phyloP scores from a whole-genome alignment of 1,140 invertebrate genomes.

The Drosophila bipectinata region DNA sequence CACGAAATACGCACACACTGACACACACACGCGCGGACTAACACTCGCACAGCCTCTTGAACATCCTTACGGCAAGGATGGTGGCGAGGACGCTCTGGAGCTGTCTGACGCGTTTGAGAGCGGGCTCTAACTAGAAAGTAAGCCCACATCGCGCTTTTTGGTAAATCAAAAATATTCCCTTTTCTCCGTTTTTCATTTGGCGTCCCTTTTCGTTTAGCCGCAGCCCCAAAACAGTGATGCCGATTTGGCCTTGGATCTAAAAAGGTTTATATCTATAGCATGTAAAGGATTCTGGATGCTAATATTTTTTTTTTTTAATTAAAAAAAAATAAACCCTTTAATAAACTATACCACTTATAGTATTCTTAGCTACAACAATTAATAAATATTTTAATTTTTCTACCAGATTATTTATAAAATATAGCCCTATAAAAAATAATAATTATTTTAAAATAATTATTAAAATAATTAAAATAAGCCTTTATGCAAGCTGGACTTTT shows the following conservation, averaged over 20 bases:
- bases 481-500: background rate
- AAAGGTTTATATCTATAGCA: background rate
- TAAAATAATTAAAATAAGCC: too few species aligned
- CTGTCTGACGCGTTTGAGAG: conserved; percentile 69
- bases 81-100: conserved; percentile 25
- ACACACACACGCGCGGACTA: conserved; percentile 28
- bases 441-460: too few species aligned
- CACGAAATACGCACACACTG: conserved; percentile 64
- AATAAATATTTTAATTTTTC: too few species aligned
- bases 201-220: conserved; percentile 21
- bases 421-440: too few species aligned
- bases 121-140: conserved; percentile 52
- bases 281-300: too few species aligned
- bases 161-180: conserved; percentile 55
- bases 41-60: conserved; percentile 12
- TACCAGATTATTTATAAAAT: too few species aligned
- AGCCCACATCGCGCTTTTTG: conserved; percentile 51
- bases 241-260: background rate
- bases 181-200: conserved; percentile 29
- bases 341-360: too few species aligned
- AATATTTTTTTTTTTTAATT: too few species aligned
- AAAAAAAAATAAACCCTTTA: too few species aligned
- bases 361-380: too few species aligned
- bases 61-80: conserved; percentile 17
- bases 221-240: background rate